Conservation (phyloP, 2,888 invertebrate species). For the Camponotus fellah region DNA sequence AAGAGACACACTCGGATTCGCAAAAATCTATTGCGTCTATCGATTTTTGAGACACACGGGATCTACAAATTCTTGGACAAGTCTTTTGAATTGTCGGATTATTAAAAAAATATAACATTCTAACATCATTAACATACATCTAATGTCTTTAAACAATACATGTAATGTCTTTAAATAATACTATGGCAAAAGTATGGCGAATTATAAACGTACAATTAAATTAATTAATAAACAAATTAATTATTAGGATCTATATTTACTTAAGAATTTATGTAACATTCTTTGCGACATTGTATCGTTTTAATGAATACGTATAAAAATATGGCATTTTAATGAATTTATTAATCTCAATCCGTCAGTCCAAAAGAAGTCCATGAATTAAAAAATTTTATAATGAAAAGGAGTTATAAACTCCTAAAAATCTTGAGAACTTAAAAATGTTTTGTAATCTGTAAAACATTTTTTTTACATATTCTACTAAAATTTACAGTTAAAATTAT, state of each 20-base stretch:
- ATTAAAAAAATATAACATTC: background rate
- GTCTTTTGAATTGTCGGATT: background rate
- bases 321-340: background rate
- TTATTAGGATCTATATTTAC: background rate
- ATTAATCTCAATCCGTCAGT: background rate
- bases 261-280: background rate
- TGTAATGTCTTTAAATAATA: slow-evolving; percentile 11
- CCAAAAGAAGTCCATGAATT: background rate
- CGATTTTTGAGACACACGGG: slow-evolving; percentile 30
- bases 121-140: too few relatives aligned
- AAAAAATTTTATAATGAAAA: background rate
- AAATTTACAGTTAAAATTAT: background rate
- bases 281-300: background rate
- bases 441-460: background rate
- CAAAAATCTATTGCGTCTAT: slow-evolving; percentile 33
- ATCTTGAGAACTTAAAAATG: background rate
- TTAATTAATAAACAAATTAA: background rate
- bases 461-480: background rate
- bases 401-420: background rate
- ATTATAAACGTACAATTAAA: background rate
- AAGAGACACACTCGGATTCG: slow-evolving; percentile 33
- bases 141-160: slow-evolving; percentile 8
- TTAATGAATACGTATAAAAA: background rate
- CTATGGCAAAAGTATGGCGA: background rate
- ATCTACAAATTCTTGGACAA: slow-evolving; percentile 18